Evolutionary conservation across 23 tunicate genomes (phyloP).

Genomic region (Clavelina lepadiformis): DNA sequence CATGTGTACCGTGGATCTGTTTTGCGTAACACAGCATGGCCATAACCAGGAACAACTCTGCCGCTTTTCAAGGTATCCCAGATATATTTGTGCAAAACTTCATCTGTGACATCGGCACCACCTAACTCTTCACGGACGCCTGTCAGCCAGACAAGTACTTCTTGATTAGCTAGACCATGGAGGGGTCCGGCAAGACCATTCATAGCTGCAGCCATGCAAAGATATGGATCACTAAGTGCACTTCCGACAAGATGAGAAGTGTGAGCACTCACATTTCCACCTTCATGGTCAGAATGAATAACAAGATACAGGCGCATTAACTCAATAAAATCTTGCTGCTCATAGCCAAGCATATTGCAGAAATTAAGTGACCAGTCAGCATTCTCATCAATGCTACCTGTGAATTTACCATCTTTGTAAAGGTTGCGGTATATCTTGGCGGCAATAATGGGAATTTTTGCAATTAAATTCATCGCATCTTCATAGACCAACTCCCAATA

Average conservation of each 20-base stretch:
- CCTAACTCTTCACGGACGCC: conserved; percentile 92
- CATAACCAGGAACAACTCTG: conserved; percentile 98
- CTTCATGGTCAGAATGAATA: conserved; percentile 97
- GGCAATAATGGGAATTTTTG: conserved; percentile 93
- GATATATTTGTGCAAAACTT: conserved; percentile 72
- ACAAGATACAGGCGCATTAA: conserved; percentile 89
- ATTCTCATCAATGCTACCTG: conserved; percentile 72
- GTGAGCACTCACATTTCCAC: conserved; percentile 95
- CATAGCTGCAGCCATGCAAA: conserved; percentile 88
- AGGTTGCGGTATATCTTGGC: conserved; percentile 92
- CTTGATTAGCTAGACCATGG: conserved; percentile 97
- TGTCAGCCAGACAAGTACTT: conserved; percentile 96
- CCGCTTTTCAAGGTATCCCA: conserved; percentile 96
- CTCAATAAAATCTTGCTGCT: conserved; percentile 77
- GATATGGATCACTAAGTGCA: conserved; percentile 91
- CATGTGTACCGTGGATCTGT: conserved; percentile 98
- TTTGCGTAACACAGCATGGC: conserved; percentile 97
- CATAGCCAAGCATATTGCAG: conserved; percentile 92
- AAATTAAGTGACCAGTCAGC: conserved; percentile 98
- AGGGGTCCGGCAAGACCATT: conserved; percentile 99
- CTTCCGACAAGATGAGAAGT: conserved; percentile 94
- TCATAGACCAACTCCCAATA: conserved; percentile 97
- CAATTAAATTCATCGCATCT: conserved; percentile 96
- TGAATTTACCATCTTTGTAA: conserved; percentile 72
- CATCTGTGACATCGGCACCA: conserved; percentile 78